Base-by-base conservation (phyloP, 2,888 invertebrate genomes). In the Drosophila nr. perissopoda region DNA sequence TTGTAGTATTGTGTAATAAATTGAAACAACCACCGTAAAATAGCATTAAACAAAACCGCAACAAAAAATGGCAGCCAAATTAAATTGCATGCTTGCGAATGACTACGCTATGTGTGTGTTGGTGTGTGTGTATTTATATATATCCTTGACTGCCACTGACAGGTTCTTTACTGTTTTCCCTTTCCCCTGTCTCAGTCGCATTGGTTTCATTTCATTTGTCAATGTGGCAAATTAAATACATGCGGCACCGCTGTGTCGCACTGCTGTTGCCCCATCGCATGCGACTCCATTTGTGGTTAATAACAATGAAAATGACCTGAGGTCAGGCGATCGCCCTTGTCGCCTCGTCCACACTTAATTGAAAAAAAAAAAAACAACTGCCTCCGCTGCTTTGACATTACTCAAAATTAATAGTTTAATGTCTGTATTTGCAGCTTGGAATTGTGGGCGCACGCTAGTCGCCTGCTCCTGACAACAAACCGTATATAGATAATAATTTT, bases 21-120 rank as follows among this genome's bases (percentile, higher is more conserved):
- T 89, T 78, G 87, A 89, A 89, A 81, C 78, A 90, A 89, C 86
- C 89, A 83, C 89, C 87, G 61, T 78, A 71, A 84, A 90, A 87
- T 81, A 69, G 73, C 73, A 73, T 75, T 72, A 83, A 86, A 75
- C 87, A 89, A 83, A 86, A 79, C 87, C 87, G 78, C 83, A 86
- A 78, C 77, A 84, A 80, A 90, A 86, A 86, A 56, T 56, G 73
- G 54, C 73, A 87, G 79, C 62, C 79, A 78, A 89, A 84, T 84
- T 87, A 78, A 88, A 88, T 90, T 86, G 85, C 81, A 76, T 66
- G 75, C 67, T 59, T 71, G 62, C 36, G 58, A 54, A n/a, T 38
- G 40, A 34, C 27, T 45, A 45, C 54, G 57, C 27, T 38, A 10
- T 53, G 58, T 33, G 29, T 40, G 18, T 42, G 58, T 21, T 31